A percentile compares a stretch with the other conserved stretches of the same genome.
Evolutionary conservation across 2,888 invertebrate genomes (phyloP).

Genomic region (Onthophagus sagittarius): DNA sequence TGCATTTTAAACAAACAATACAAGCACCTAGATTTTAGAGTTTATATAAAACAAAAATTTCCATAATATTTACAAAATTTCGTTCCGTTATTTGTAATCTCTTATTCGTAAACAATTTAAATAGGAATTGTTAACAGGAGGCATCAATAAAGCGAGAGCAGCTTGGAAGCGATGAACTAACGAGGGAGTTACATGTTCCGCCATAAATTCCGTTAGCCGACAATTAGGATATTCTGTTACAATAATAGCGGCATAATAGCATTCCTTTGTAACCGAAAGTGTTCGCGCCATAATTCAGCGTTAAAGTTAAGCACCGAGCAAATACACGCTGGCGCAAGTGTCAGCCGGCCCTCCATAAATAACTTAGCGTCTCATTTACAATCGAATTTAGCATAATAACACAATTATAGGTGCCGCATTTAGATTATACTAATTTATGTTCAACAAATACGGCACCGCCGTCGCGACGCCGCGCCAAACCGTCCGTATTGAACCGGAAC

Average conservation of each 20-base stretch:
- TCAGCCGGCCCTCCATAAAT: conserved; percentile 23
- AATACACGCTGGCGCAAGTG: conserved; percentile 12
- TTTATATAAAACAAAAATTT: too few relatives aligned
- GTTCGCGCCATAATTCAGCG: neutral
- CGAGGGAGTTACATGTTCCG: neutral
- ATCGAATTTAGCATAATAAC: conserved; percentile 26
- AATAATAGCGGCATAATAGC: neutral
- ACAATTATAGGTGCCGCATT: conserved; percentile 24
- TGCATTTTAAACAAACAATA: neutral
- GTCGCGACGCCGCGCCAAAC: conserved; percentile 2
- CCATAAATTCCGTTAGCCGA: neutral
- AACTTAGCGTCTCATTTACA: conserved; percentile 24
- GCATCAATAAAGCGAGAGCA: neutral
- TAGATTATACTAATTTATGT: conserved; percentile 28
- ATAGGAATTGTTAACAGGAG: neutral
- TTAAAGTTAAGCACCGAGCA: neutral
- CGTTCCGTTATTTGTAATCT: neutral
- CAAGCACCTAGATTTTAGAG: neutral
- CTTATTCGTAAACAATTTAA: neutral
- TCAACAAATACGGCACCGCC: conserved; percentile 25
- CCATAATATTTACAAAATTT: neutral
- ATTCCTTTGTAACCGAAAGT: neutral
- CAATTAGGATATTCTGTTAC: neutral
- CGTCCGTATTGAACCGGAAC: conserved; percentile 20
- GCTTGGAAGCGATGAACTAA: neutral